These are phyloP conservation scores for Sebastes matsubarae DNA, from an alignment of 2,797 vertebrate species.

Conservation along the genomic window DNA sequence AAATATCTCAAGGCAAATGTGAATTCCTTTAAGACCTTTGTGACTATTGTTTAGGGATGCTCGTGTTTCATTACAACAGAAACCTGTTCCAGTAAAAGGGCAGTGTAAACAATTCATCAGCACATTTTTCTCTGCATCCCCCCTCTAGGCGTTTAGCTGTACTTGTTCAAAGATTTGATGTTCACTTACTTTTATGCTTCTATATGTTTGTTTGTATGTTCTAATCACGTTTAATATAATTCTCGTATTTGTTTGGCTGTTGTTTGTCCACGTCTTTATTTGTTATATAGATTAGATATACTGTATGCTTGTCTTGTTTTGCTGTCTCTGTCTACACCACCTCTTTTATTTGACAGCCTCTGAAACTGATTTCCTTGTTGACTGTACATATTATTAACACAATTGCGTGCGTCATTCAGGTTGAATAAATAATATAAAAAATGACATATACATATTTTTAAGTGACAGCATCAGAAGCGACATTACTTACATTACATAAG, in stretches of 20 bases:
- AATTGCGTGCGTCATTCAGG: not conserved
- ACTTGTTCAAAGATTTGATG: not conserved
- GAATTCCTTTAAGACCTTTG: not conserved
- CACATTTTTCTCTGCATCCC: not conserved
- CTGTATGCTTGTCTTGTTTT: not conserved
- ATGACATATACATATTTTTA: not conserved
- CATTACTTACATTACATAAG: not conserved
- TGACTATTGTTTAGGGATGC: not conserved
- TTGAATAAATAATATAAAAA: not conserved
- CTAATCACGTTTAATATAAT: not conserved
- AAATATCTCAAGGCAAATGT: not conserved
- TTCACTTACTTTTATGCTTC: not conserved
- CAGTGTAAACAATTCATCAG: constrained; percentile 40
- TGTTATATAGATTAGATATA: not conserved
- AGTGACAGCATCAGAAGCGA: not conserved
- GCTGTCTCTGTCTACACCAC: not conserved
- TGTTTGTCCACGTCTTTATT: not conserved
- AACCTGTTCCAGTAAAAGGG: constrained; percentile 18
- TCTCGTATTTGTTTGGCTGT: not conserved
- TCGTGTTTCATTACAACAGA: not conserved
- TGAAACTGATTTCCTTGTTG: not conserved
- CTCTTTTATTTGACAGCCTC: not conserved
- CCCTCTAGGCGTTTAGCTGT: no score
- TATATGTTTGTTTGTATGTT: not conserved
- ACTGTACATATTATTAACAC: not conserved